A percentile compares a stretch with the other conserved stretches of the same genome.
These are phyloP conservation scores for Tachysurus fulvidraco DNA, from an alignment of 2,113 vertebrate genomes.

Conservation along the genomic window DNA sequence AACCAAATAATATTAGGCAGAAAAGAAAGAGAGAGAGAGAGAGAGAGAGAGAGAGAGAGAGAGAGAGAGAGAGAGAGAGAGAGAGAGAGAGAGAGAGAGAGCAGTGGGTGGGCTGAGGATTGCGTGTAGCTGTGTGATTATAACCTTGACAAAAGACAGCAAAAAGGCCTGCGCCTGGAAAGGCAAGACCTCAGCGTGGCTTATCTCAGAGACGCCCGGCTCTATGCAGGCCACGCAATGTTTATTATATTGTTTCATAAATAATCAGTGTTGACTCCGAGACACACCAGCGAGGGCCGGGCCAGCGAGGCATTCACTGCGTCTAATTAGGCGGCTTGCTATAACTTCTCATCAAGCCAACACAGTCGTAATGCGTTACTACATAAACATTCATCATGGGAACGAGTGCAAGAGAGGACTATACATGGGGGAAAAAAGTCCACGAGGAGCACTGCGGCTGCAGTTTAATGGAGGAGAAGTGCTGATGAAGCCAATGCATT, in stretches of 20 bases:
- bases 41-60: background rate
- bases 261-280: slow-evolving; percentile 41
- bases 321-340: slow-evolving; percentile 21
- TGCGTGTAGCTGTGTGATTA: slow-evolving; percentile 18
- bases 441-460: background rate
- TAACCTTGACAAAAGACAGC: slow-evolving; percentile 50
- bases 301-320: background rate
- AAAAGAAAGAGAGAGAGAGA: background rate
- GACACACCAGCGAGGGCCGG: slow-evolving; percentile 22
- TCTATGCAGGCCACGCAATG: slow-evolving; percentile 42
- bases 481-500: slow-evolving; percentile 13
- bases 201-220: slow-evolving; percentile 47
- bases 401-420: background rate
- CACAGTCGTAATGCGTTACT: slow-evolving; percentile 36
- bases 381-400: slow-evolving; percentile 13
- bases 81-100: background rate
- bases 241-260: slow-evolving; percentile 55
- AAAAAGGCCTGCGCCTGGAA: slow-evolving; percentile 10
- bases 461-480: background rate
- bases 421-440: background rate
- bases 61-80: background rate
- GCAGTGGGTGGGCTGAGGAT: background rate
- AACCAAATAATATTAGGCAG: slow-evolving; percentile 42
- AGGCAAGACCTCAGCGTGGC: background rate
- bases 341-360: slow-evolving; percentile 7